Base-by-base conservation (phyloP, 1,140 invertebrate species). In the Berghia stephanieae region DNA sequence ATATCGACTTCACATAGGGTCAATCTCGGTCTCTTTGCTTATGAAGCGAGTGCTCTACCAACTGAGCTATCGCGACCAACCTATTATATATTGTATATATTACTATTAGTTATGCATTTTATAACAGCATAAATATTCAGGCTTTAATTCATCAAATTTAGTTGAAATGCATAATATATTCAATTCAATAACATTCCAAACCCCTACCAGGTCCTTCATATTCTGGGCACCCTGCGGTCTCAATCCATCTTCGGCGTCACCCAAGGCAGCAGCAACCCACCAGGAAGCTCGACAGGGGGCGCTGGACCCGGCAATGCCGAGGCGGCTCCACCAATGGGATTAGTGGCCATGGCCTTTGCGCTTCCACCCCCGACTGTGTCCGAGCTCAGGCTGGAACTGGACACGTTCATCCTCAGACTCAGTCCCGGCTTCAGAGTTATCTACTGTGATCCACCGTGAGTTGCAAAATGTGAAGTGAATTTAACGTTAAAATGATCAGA, bases 341-440 rank as follows among this genome's bases (percentile, higher is more conserved):
- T 98, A 94, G 96, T 98, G 42, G 96, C 94, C 0, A 85, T 98
- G 77, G 97, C 97, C 60, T 97, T 98, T 75, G 97, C 97, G 0
- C 91, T 98, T 67, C 97, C 97, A 69, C 96, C 97, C 4, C 97
- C 97, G 2, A 97, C 95, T 60, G 96, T 98, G 60, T 97, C 98
- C 86, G 97, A 99, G 91, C 96, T 99, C 72, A 92, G 96, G 72
- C 92, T 99, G 74, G 97, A 98, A 90, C 93, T 94, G 38, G 96
- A 98, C 86, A 98, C 98, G 94, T 98, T 99, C 89, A 96, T 98
- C 81, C 98, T 96, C 52, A 93, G 96, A 83, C 94, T 98, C 79
- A 96, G 94, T 86, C 97, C 98, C 83, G 96, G 99, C 89, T 97
- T 99, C 89, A 93, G 94, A 90, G 95, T 99, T 91, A 95, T 96